Base-by-base conservation (phyloP, 2,797 vertebrate genomes). In the Geotrypetes seraphini region DNA sequence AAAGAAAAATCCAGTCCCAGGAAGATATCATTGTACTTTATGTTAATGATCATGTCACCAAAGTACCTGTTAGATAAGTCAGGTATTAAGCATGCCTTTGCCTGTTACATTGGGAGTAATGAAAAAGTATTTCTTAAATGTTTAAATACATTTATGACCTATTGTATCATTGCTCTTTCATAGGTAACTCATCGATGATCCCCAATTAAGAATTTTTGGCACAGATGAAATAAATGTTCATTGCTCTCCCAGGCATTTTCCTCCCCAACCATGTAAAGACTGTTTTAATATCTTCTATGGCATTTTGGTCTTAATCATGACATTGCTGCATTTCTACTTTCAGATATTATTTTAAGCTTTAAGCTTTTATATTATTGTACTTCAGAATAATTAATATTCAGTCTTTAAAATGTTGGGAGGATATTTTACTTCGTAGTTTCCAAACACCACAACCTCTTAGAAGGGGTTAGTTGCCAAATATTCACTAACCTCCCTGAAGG, bases 401-500 rank as follows among this genome's bases (percentile, higher is more conserved):
- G 80, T 83, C 80, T 83, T 83, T 77, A 81, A 85, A 83, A 85
- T 59, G 79, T 56, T 60, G 19, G 11, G 22, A 47, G 22, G 29
- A 32, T 8, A 30, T 18, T 8, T 10, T 36, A 29, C 43, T 36
- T 18, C 16, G 58, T 48, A 62, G 5, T 10, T 45, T 47, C 68
- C 57, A 32, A 31, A 52, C 51, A 36, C 41, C 43, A 57, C 39
- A 38, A 47, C 53, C 65, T 62, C 56, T 69, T 77, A 69, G 30
- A 32, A 39, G 27, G 34, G 22, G 60, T 82, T 85, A 83, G 78
- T 72, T 44, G 22, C 53, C 38, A 43, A 26, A 36, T 29, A 53
- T 65, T 54, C 50, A 87, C 81, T 85, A 69, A 90, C 88, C 88
- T 88, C 83, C 86, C 72, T 84, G 74, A 41, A 85, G 72, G 54